Base-by-base conservation (phyloP, 2,113 vertebrate species). In the Chlorodrepanis virens region DNA sequence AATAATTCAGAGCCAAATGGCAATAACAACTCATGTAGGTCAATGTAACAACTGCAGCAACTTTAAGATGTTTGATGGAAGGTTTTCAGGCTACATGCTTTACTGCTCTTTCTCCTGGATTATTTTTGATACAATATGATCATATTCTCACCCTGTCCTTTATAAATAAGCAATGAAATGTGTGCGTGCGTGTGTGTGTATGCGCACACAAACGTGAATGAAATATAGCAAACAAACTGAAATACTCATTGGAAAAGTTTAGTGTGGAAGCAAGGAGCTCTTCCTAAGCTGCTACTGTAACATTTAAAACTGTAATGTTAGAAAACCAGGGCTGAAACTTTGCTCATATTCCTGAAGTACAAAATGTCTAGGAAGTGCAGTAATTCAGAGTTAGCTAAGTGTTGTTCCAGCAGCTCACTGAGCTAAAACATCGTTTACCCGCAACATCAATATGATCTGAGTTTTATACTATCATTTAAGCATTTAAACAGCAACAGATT, bases 1-100 rank as follows among this genome's bases (percentile, higher is more conserved):
- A 98, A 98, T 98, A 98, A 98, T 98, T 98, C 96, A 98, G 97
- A 97, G 91, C 85, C 95, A 97, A 98, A 97, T 96, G 97, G 96
- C 96, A 97, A 89, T 96, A 97, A 90, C 44, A 45, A 89, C 94
- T 97, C 96, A 68, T 81, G 91, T 94, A 97, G 95, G 97, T 98
- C 97, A 97, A 90, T 82, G 56, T 96, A 97, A 96, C 95, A 96
- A 93, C 96, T 72, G 92, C 92, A 97, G 95, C 86, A 95, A 91
- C 81, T 93, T 96, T 67, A 89, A 50, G 77, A 90, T 96, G 86
- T 94, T 85, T 97, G 96, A 88, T 90, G 80, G 94, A 96, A 93
- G 91, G 44, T 90, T 96, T 96, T 96, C 85, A 72, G 86, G 91
- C 42, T 89, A 75, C 92, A 93, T 80, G 74, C 77, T 96, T 97